Evolutionary conservation across 2,888 invertebrate species (phyloP).

Genomic region (Pandemis heparana): DNA sequence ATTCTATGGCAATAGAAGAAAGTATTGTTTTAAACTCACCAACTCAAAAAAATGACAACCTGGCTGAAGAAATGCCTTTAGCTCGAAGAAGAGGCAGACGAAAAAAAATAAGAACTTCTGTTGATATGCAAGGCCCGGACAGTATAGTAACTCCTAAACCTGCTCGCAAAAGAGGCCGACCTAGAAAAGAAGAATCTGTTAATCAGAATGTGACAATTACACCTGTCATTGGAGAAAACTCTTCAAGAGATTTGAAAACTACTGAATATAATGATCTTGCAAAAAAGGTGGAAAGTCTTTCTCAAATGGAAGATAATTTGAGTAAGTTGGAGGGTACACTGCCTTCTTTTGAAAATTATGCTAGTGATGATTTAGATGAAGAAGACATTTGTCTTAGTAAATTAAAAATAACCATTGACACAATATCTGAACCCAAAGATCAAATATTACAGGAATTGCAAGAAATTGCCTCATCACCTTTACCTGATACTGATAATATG

Average conservation of each 20-base stretch:
- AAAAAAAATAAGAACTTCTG: constrained; percentile 28
- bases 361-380: constrained; percentile 49
- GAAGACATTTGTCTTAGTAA: constrained; percentile 67
- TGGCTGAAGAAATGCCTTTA: constrained; percentile 18
- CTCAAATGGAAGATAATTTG: constrained; percentile 29
- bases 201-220: not conserved
- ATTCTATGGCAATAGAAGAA: not conserved
- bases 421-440: constrained; percentile 25
- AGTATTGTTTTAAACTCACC: not conserved
- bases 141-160: constrained; percentile 29
- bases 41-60: constrained; percentile 5
- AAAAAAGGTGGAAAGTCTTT: constrained; percentile 20
- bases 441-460: constrained; percentile 37
- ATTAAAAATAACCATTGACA: constrained; percentile 55
- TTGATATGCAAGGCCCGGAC: constrained; percentile 37
- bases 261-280: constrained; percentile 17
- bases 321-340: constrained; percentile 30
- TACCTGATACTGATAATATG: constrained; percentile 6
- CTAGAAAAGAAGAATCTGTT: constrained; percentile 10
- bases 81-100: constrained; percentile 37
- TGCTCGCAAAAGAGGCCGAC: constrained; percentile 48
- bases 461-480: constrained; percentile 33
- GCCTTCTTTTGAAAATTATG: constrained; percentile 27
- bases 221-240: constrained; percentile 16
- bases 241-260: not conserved